A percentile compares a stretch with the other conserved stretches of the same genome.
Conservation (phyloP, 2,888 invertebrate species). For the Leucoma salicis region DNA sequence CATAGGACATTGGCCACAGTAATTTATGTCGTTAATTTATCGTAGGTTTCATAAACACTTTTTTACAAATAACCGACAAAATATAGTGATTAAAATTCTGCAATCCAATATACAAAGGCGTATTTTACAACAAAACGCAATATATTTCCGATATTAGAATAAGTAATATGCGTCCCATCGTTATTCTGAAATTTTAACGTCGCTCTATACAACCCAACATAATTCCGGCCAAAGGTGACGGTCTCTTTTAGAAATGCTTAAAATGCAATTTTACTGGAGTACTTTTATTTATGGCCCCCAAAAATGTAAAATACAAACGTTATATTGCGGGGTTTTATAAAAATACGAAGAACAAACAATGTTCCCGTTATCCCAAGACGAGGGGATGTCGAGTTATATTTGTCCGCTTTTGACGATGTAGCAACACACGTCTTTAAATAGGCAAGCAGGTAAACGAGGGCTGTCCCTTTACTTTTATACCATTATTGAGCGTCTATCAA, state of each 20-base stretch:
- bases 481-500: slow-evolving; percentile 19
- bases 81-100: slow-evolving; percentile 29
- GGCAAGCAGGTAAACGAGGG: slow-evolving; percentile 43
- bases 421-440: slow-evolving; percentile 48
- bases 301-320: slow-evolving; percentile 80
- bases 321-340: slow-evolving; percentile 77
- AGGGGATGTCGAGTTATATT: slow-evolving; percentile 68
- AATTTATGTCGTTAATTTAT: slow-evolving; percentile 70
- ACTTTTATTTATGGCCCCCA: slow-evolving; percentile 76
- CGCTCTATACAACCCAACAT: slow-evolving; percentile 46
- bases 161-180: slow-evolving; percentile 49
- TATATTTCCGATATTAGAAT: slow-evolving; percentile 57
- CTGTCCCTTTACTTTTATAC: slow-evolving; percentile 18
- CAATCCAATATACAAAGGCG: neutral
- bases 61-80: slow-evolving; percentile 42
- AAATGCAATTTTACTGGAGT: slow-evolving; percentile 78
- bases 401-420: slow-evolving; percentile 53
- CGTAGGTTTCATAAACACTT: slow-evolving; percentile 51
- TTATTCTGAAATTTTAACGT: slow-evolving; percentile 57
- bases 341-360: slow-evolving; percentile 79
- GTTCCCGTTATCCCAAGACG: slow-evolving; percentile 64
- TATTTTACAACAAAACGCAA: slow-evolving; percentile 24
- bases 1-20: slow-evolving; percentile 58
- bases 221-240: slow-evolving; percentile 62
- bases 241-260: slow-evolving; percentile 74